Evolutionary conservation across 2,797 vertebrate species (phyloP).

Genomic region (Anniella stebbinsi): DNA sequence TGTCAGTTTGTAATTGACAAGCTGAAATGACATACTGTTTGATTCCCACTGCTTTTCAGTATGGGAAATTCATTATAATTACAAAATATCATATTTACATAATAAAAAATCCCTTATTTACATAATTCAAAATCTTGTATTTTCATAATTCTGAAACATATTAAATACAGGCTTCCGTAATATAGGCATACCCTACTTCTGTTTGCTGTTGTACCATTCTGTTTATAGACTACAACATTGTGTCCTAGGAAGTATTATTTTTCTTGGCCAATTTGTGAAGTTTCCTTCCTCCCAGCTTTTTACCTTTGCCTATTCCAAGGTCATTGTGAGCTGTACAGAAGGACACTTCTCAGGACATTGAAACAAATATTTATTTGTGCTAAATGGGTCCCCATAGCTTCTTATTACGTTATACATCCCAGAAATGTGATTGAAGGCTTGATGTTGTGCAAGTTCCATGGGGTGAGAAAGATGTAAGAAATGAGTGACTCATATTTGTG

Average conservation of each 20-base stretch:
- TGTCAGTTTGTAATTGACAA: neutral
- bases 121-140: conserved; percentile 19
- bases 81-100: neutral
- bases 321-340: neutral
- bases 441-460: conserved; percentile 9
- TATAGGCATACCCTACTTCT: too few species aligned
- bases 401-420: conserved; percentile 34
- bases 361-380: neutral
- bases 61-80: neutral
- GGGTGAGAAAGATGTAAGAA: neutral
- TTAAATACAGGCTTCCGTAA: neutral
- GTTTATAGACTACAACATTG: neutral
- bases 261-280: neutral
- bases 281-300: neutral
- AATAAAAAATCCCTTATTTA: conserved; percentile 22
- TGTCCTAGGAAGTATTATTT: neutral
- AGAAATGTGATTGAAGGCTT: conserved; percentile 19
- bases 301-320: conserved; percentile 8
- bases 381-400: conserved; percentile 18
- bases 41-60: neutral
- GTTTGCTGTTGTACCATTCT: neutral
- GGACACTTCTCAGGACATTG: conserved; percentile 41
- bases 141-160: conserved; percentile 35
- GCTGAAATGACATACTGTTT: neutral
- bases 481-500: neutral